Evolutionary conservation across 2,113 vertebrate species (phyloP).

Genomic region (Hippocampus barbouri): DNA sequence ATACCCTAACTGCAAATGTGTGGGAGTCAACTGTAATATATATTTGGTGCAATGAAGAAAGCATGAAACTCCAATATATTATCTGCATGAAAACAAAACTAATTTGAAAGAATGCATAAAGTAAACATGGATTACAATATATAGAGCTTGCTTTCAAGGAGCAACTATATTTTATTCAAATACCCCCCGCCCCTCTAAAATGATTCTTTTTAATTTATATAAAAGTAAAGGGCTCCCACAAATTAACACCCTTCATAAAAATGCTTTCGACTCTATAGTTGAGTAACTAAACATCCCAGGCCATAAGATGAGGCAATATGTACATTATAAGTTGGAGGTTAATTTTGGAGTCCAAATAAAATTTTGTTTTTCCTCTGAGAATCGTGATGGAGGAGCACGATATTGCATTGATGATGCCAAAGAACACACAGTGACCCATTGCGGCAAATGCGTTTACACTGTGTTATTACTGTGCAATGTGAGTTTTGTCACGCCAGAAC

Average conservation of each 20-base stretch:
- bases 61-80: no score
- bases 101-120: background rate
- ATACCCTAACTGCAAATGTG: no score
- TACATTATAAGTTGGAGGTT: no score
- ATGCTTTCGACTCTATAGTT: background rate
- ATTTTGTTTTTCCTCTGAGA: background rate
- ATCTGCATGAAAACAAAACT: background rate
- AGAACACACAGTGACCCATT: no score
- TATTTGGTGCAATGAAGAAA: no score
- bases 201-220: background rate
- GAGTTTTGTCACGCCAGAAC: background rate
- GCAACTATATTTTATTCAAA: background rate
- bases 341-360: background rate
- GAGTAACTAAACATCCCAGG: background rate
- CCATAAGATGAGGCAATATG: background rate
- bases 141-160: background rate
- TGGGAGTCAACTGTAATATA: no score
- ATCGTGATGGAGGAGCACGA: background rate
- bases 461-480: background rate
- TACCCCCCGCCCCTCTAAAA: background rate
- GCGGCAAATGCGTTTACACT: background rate
- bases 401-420: background rate
- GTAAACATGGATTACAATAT: background rate
- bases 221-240: background rate
- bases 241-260: background rate